These are phyloP conservation scores for Eupeodes luniger DNA, from an alignment of 2,888 invertebrate genomes.

Conservation along the genomic window DNA sequence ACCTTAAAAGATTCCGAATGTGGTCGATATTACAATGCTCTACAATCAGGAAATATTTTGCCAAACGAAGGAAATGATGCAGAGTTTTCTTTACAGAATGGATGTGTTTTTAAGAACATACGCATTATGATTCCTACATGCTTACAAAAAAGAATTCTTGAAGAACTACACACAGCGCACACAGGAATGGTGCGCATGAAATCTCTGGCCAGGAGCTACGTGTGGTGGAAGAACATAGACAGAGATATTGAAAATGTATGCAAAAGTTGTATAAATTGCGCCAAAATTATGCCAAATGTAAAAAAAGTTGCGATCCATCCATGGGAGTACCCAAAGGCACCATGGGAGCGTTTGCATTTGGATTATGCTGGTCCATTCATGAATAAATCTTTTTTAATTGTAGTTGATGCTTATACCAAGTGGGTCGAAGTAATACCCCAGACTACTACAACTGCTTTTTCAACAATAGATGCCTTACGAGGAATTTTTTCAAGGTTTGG, in stretches of 20 bases:
- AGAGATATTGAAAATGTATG: constrained; percentile 41
- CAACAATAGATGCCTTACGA: constrained; percentile 24
- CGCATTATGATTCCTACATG: constrained; percentile 49
- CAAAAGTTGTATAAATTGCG: constrained; percentile 31
- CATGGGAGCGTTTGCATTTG: constrained; percentile 30
- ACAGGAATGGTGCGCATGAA: background rate
- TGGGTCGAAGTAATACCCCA: constrained; percentile 50
- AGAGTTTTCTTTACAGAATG: constrained; percentile 34
- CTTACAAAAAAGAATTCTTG: constrained; percentile 41
- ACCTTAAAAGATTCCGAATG: constrained; percentile 32
- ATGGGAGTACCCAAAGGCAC: background rate
- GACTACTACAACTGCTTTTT: background rate
- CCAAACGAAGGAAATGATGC: constrained; percentile 15
- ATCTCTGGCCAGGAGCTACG: background rate
- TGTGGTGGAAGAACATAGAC: constrained; percentile 17
- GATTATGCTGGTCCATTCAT: constrained; percentile 34
- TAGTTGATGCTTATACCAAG: constrained; percentile 48
- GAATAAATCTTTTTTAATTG: constrained; percentile 28
- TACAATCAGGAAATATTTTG: constrained; percentile 16
- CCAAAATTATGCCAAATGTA: constrained; percentile 19
- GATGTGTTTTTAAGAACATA: constrained; percentile 47
- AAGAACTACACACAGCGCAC: constrained; percentile 41
- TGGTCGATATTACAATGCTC: constrained; percentile 29
- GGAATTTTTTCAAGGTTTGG: constrained; percentile 50
- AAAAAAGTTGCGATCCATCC: constrained; percentile 1